phyloP scores from a whole-genome alignment of 2,888 invertebrate genomes.

The Lasioglossum figueresi region DNA sequence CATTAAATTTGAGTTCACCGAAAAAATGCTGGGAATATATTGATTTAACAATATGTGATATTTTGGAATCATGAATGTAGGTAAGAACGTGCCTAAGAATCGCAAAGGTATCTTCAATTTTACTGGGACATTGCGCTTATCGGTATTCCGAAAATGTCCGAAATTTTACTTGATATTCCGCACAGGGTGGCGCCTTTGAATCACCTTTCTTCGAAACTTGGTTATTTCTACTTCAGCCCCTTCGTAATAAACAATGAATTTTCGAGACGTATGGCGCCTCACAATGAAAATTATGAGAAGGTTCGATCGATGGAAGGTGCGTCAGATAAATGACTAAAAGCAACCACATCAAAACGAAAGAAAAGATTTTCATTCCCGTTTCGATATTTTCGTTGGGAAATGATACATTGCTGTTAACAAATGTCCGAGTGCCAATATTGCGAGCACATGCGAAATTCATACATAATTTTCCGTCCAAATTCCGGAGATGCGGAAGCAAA shows the following conservation, averaged over 20 bases:
- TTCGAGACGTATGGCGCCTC: neutral
- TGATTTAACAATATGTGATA: neutral
- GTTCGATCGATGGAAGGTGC: neutral
- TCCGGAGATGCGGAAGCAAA: neutral
- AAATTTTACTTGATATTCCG: constrained; percentile 30
- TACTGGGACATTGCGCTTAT: neutral
- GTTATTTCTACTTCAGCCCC: constrained; percentile 12
- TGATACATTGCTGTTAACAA: neutral
- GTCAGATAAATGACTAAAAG: neutral
- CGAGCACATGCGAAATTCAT: neutral
- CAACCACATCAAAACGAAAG: neutral
- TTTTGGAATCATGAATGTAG: neutral
- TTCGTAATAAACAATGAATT: constrained; percentile 27
- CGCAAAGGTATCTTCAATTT: constrained; percentile 10
- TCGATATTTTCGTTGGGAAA: neutral
- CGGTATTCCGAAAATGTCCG: constrained; percentile 24
- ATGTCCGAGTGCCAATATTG: neutral
- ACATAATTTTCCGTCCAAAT: neutral
- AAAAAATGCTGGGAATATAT: neutral
- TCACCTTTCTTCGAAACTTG: constrained; percentile 28
- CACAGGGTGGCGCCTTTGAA: constrained; percentile 1
- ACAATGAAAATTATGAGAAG: neutral
- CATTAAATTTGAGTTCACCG: neutral
- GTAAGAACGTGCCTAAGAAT: neutral
- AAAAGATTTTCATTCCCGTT: neutral